Base-by-base conservation (phyloP, 2,113 vertebrate genomes). In the Mirza zaza region DNA sequence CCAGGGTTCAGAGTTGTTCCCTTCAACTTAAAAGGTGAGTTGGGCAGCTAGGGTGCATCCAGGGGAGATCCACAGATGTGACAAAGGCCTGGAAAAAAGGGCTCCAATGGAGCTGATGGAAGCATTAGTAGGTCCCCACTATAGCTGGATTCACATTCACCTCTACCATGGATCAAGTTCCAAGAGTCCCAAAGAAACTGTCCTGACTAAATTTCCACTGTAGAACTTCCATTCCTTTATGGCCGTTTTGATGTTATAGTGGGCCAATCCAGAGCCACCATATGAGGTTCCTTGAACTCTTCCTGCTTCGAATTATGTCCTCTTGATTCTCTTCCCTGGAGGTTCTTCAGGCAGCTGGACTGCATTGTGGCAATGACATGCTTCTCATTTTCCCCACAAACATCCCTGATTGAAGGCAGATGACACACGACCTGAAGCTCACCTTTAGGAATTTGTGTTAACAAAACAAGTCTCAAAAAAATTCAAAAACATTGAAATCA, bases 381-480 rank as follows among this genome's bases (percentile, higher is more conserved):
- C 96, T 97, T 96, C 92, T 96, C 90, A 87, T 97, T 98, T 97
- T 96, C 97, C 96, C 89, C 96, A 91, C 89, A 96, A 97, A 97
- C 83, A 94, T 71, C 89, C 21, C 39, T 97, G 90, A 98, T 98
- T 95, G 95, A 97, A 97, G 94, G 83, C 97, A 98, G 94, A 94
- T 97, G 98, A 97, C 79, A 93, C 94, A 77, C 8, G 65, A 97
- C 98, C 97, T 96, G 83, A 67, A 32, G 27, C 88, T 97, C 86
- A 98, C 95, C 97, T 97, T 95, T 97, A 96, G 93, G 94, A 90
- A 87, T 87, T 86, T 90, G 29, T 73, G 59, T 86, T 95, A 96
- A 96, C 59, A 59, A 59, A 59, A 59, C 21, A 61, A 61, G 59
- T 11, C 23, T 61, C 59, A 61, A 27, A 61, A 61, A 61, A 27